Evolutionary conservation across 1,140 invertebrate genomes (phyloP), one percentile per base, ranked within the genome.

Genomic region (Ooceraea biroi): DNA sequence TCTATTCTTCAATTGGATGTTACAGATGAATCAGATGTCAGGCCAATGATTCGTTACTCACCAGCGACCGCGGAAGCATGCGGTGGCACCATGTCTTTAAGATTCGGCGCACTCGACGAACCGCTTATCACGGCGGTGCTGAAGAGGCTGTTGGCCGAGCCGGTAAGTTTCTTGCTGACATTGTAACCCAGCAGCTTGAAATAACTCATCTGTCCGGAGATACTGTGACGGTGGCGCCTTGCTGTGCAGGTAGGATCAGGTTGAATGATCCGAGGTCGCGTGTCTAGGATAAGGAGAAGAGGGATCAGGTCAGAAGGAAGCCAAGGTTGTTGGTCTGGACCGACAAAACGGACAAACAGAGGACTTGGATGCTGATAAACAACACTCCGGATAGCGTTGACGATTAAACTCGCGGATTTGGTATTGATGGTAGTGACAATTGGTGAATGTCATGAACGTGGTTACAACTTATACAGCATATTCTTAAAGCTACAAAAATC

Each of bases 61-160:
- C 97, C 97, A 91, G 97, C 96, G 36, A 95, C 93, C 66, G 95
- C 96, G 77, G 96, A 96, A 3, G 96, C 95, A 25, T 96, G 95
- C 73, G 95, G 95, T 14, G 97, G 96, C 86, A 98, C 97, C 96
- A 98, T 97, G 92, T 98, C 97, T 88, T 97, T 96, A 48, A 98
- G 95, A 94, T 98, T 98, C 44, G 98, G 98, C 44, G 98, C 98
- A 86, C 97, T 98, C 72, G 97, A 97, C 84, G 97, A 98, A 44
- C 98, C 98, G 91, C 97, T 98, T 92, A 99, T 99, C 88, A 99
- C 98, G 46, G 98, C 98, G 44, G 98, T 99, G 91, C 97, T 98
- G 95, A 99, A 98, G 74, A 99, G 96, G 88, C 97, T 97, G 91
- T 96, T 97, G 7, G 97, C 95, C 76, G 97, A 97, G 77, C 96